Evolutionary conservation across 2,113 vertebrate genomes (phyloP).

Genomic region (Callipepla californica): DNA sequence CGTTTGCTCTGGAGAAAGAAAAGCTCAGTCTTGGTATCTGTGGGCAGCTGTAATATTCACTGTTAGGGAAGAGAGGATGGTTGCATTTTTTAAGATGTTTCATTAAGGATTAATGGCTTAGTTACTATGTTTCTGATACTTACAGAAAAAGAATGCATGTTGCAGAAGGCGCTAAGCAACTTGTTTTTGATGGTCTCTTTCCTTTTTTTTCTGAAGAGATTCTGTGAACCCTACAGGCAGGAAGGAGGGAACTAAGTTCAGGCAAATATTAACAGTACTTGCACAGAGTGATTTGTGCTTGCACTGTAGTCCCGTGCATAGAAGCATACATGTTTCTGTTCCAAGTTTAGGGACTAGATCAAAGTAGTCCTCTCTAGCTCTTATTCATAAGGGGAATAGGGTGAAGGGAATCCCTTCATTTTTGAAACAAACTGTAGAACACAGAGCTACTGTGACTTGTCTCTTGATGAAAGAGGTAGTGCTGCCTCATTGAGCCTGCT

Average conservation of each 20-base stretch:
- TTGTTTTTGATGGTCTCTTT: neutral
- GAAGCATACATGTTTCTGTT: rapidly evolving
- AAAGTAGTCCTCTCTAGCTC: neutral
- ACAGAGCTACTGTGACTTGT: neutral
- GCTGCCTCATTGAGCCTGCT: neutral
- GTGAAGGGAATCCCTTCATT: neutral
- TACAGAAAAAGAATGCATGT: neutral
- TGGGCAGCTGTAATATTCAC: neutral
- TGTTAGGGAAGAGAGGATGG: neutral
- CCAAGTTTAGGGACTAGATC: neutral
- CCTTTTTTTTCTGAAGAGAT: neutral
- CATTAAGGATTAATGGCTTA: neutral
- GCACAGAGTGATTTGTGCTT: neutral
- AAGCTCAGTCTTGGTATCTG: neutral
- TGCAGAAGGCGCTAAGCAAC: neutral
- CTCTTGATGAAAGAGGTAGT: neutral
- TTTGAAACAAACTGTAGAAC: neutral
- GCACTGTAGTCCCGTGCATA: neutral
- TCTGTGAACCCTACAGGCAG: neutral
- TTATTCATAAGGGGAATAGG: too few relatives aligned
- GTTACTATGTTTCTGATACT: neutral
- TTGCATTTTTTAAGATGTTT: neutral
- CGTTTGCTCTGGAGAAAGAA: neutral
- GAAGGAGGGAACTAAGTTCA: neutral
- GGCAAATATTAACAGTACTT: neutral